A percentile compares a stretch with the other conserved stretches of the same genome.
Conservation (phyloP, 1,140 invertebrate species). For the Plectus sambesii region DNA sequence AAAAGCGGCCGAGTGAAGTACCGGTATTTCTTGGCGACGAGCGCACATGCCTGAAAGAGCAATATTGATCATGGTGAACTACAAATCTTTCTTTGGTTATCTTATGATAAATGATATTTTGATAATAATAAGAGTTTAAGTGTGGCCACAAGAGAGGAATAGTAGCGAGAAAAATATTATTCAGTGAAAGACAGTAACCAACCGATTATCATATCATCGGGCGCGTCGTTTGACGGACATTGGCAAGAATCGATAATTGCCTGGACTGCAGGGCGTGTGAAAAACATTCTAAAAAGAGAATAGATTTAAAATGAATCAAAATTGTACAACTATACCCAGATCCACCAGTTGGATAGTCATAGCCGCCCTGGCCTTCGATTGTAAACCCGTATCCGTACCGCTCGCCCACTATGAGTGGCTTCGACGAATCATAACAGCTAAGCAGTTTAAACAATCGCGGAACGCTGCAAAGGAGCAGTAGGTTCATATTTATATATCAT, state of each 20-base stretch:
- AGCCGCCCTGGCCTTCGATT: slow-evolving; percentile 15
- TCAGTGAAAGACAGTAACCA: slow-evolving; percentile 10
- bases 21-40: slow-evolving; percentile 18
- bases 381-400: slow-evolving; percentile 20
- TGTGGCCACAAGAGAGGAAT: neutral
- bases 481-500: too few species aligned
- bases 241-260: slow-evolving; percentile 7
- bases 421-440: slow-evolving; percentile 11
- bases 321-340: slow-evolving; percentile 5
- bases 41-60: slow-evolving; percentile 18
- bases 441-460: slow-evolving; percentile 8
- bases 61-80: neutral
- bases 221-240: slow-evolving; percentile 16
- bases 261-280: slow-evolving; percentile 16
- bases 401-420: slow-evolving; percentile 21
- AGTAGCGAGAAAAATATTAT: slow-evolving; percentile 10
- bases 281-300: slow-evolving; percentile 21
- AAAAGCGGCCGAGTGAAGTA: slow-evolving; percentile 24
- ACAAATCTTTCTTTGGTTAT: too few species aligned
- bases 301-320: slow-evolving; percentile 1
- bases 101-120: too few species aligned
- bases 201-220: slow-evolving; percentile 16
- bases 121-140: too few species aligned
- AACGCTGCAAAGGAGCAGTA: too few species aligned
- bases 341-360: slow-evolving; percentile 20